Evolutionary conservation across 1,140 invertebrate genomes (phyloP).

Genomic region (Pachyrhynchus sulphureomaculatus): DNA sequence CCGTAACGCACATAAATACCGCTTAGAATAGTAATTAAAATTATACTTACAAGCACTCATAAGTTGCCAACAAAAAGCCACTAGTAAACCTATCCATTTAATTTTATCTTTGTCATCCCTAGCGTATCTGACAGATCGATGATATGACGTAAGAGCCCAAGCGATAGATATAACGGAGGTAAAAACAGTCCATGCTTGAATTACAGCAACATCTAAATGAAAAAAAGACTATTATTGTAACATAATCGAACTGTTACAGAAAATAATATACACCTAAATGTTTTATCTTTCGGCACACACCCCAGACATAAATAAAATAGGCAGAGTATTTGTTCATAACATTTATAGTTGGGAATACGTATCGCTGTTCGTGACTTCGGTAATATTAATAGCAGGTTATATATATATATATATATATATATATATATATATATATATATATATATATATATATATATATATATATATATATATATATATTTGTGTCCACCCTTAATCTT

Average conservation of each 20-base stretch:
- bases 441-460: too few species aligned
- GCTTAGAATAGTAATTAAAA: neutral
- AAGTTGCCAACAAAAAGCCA: conserved; percentile 52
- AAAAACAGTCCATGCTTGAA: conserved; percentile 50
- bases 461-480: too few species aligned
- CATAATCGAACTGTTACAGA: too few species aligned
- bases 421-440: too few species aligned
- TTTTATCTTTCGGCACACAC: too few species aligned
- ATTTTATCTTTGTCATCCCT: conserved; percentile 52
- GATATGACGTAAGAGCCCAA: conserved; percentile 52
- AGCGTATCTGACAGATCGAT: conserved; percentile 48
- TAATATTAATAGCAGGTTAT: too few species aligned
- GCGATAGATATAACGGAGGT: conserved; percentile 48
- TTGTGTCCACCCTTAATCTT: too few species aligned
- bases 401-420: too few species aligned
- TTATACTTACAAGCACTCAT: conserved; percentile 50
- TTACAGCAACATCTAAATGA: conserved; percentile 41
- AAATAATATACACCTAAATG: neutral
- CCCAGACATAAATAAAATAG: too few species aligned
- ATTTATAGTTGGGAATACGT: too few species aligned
- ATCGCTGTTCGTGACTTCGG: too few species aligned
- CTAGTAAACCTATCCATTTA: conserved; percentile 44
- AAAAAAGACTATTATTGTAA: neutral
- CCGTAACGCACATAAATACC: neutral
- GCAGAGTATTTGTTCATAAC: too few species aligned